Evolutionary conservation across 2,888 invertebrate species (phyloP), one percentile per base, ranked within the genome.

Genomic region (Sarcophaga carnaria): DNA sequence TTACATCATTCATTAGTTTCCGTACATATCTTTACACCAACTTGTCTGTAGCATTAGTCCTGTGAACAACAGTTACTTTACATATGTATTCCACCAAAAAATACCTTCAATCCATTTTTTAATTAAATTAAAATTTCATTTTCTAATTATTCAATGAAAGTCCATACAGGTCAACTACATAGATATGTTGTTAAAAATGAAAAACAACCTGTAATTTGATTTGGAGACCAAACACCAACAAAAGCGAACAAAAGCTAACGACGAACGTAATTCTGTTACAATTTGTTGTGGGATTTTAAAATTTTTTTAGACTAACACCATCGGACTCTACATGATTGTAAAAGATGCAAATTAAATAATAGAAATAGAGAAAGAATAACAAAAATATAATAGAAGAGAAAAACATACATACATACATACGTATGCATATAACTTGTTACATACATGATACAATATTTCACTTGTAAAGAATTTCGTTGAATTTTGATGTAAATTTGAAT

Each of bases 281-380:
- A 54, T 54, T 14, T 54, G 17, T 54, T 54, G n/a, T 45, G 37
- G n/a, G 37, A 45, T 45, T 66, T 66, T 8, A 37, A 66, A 10
- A 45, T 37, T 37, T n/a, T 37, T 12, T 17, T 4, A 54, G 0
- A 67, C 20, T 10, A 67, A 20, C 54, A 67, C 11, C 17, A 37
- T 37, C 6, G 8, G 17, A 37, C 37, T 37, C 49, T 17, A 14
- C 1, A 49, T 54, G 66, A 37, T 27, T 27, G 4, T 64, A n/a
- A 76, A 54, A 37, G 66, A 54, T 54, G 20, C 27, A 59, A 76
- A 76, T 77, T 77, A 54, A 77, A 67, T 59, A n/a, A 54, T 49
- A 47, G 37, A 49, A 76, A 17, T 17, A 54, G 54, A 5, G 64
- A 64, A 64, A 64, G 27, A 37, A 37, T 10, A 37, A 54, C 14